Conservation (phyloP, 2,797 vertebrate genomes). For the Lutjanus campechanus region DNA sequence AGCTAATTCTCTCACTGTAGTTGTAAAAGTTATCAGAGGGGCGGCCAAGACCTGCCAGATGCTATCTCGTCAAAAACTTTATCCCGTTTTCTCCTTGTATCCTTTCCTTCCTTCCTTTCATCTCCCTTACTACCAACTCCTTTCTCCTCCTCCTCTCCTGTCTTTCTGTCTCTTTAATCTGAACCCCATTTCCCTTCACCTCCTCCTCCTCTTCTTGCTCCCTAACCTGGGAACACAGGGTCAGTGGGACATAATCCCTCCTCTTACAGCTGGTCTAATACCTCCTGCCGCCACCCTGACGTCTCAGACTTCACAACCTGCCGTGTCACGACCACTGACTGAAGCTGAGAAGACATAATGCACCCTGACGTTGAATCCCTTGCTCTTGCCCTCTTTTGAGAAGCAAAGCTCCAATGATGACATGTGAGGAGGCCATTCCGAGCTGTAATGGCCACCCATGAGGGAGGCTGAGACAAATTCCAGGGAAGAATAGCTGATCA, state of each 20-base stretch:
- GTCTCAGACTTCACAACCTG: conserved; percentile 73
- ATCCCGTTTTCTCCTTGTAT: conserved; percentile 33
- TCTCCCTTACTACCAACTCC: background rate
- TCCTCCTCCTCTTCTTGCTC: conserved; percentile 25
- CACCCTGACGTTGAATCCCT: conserved; percentile 47
- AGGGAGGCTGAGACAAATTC: conserved; percentile 11
- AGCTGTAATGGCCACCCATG: conserved; percentile 44
- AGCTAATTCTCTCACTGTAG: conserved; percentile 48
- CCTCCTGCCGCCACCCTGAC: conserved; percentile 68
- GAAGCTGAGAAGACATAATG: conserved; percentile 59
- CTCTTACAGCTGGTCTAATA: conserved; percentile 64
- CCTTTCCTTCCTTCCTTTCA: background rate
- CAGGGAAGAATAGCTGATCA: background rate
- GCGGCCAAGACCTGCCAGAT: conserved; percentile 22
- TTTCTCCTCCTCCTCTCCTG: background rate
- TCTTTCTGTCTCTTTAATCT: background rate
- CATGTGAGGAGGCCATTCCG: conserved; percentile 2
- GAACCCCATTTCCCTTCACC: background rate
- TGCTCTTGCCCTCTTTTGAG: conserved; percentile 24
- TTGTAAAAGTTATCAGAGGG: conserved; percentile 27
- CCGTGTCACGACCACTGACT: conserved; percentile 56
- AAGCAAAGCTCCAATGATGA: conserved; percentile 40
- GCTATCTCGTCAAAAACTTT: conserved; percentile 51
- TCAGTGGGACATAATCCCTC: conserved; percentile 66
- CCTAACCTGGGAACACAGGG: conserved; percentile 53